A percentile compares a stretch with the other conserved stretches of the same genome.
phyloP scores from a whole-genome alignment of 2,113 vertebrate species.

The Mobula hypostoma region DNA sequence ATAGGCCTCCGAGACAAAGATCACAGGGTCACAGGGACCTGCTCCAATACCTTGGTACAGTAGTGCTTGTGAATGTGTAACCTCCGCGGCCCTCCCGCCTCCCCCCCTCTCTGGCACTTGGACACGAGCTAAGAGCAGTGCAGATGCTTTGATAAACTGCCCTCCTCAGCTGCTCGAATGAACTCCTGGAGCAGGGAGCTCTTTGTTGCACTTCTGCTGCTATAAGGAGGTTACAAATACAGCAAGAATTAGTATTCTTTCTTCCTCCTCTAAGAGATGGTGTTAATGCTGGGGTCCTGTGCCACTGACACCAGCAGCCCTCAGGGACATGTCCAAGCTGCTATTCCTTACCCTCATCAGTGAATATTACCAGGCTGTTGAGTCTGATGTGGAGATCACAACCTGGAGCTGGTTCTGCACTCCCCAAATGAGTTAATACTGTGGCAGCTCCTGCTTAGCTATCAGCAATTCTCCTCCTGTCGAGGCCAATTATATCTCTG shows the following conservation, averaged over 20 bases:
- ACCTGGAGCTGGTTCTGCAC: not conserved
- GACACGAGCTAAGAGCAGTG: too few species aligned
- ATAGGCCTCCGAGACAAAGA: too few species aligned
- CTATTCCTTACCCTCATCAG: not conserved
- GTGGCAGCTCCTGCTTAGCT: not conserved
- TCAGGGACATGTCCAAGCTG: not conserved
- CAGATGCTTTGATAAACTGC: not conserved
- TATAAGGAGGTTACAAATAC: not conserved
- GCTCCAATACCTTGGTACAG: too few species aligned
- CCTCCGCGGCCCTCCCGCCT: too few species aligned
- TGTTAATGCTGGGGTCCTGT: slow-evolving; percentile 7
- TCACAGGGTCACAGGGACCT: too few species aligned
- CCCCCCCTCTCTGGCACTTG: too few species aligned
- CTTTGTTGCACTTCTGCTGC: not conserved
- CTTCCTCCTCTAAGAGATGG: not conserved
- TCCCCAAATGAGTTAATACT: not conserved
- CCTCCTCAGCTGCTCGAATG: not conserved
- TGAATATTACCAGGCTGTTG: not conserved
- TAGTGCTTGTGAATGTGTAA: too few species aligned
- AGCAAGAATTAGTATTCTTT: not conserved
- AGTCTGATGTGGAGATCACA: not conserved
- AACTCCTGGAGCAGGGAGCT: not conserved
- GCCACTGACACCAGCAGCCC: not conserved
- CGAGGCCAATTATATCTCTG: not conserved
- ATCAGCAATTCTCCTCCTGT: not conserved